A percentile compares a stretch with the other conserved stretches of the same genome.
These are phyloP conservation scores for Oryzias dopingdopingensis DNA, from an alignment of 2,797 vertebrate genomes.

Conservation along the genomic window DNA sequence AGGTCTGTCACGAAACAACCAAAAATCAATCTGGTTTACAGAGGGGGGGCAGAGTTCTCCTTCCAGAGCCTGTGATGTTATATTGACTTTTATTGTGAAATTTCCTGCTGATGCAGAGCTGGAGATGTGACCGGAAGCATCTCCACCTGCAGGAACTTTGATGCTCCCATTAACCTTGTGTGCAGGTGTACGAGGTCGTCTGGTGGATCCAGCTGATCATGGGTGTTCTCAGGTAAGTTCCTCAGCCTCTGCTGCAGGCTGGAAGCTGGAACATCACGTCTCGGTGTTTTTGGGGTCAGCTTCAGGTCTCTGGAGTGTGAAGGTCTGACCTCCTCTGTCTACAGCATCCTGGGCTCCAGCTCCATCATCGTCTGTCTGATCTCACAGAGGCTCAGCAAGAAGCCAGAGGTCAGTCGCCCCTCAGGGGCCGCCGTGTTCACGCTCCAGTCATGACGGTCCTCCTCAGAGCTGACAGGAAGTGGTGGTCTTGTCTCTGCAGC, in stretches of 20 bases:
- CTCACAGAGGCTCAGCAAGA: constrained; percentile 50
- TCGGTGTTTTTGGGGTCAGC: too few relatives aligned
- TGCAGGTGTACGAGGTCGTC: constrained; percentile 64
- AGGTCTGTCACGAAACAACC: too few relatives aligned
- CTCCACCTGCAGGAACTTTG: neutral
- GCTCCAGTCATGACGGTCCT: neutral
- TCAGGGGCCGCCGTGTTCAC: too few relatives aligned
- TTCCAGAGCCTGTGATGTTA: too few relatives aligned
- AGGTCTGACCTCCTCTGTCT: neutral
- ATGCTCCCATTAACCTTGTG: neutral
- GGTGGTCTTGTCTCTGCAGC: constrained; percentile 56
- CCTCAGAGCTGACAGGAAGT: neutral
- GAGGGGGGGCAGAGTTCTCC: too few relatives aligned
- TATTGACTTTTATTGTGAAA: too few relatives aligned
- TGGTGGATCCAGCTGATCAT: constrained; percentile 70
- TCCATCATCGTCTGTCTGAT: constrained; percentile 66
- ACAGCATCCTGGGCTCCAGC: constrained; percentile 67
- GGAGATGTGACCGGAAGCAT: too few relatives aligned
- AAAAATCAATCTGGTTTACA: too few relatives aligned
- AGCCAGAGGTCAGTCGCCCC: constrained; percentile 60
- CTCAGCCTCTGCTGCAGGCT: neutral
- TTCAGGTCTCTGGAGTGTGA: too few relatives aligned
- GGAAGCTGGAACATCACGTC: too few relatives aligned
- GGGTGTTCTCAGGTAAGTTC: constrained; percentile 70
- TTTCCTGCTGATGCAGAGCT: too few relatives aligned